phyloP scores from a whole-genome alignment of 2,888 invertebrate genomes.

The Syrphus vitripennis region DNA sequence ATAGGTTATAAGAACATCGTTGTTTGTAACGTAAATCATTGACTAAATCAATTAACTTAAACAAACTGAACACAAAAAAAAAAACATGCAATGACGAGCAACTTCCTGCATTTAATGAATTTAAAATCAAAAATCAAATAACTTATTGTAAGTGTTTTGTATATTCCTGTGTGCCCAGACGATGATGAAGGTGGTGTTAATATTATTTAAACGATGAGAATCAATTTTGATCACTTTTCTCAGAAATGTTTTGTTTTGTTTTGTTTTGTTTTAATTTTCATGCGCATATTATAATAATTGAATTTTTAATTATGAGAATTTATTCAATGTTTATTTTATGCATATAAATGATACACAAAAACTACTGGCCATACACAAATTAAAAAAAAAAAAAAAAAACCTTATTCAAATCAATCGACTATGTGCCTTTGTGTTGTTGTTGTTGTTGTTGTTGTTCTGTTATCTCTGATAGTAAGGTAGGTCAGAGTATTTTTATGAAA shows the following conservation, averaged over 20 bases:
- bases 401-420: not conserved
- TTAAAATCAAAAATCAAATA: not conserved
- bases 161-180: not conserved
- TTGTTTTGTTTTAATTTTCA: not conserved
- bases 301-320: not conserved
- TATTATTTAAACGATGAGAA: not conserved
- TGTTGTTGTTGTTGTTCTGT: not conserved
- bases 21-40: not conserved
- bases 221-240: not conserved
- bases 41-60: not conserved
- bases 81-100: too few relatives aligned
- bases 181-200: not conserved
- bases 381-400: not conserved
- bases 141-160: not conserved
- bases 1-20: not conserved
- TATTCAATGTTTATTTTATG: not conserved
- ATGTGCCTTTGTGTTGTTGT: too few relatives aligned
- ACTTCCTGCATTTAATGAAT: not conserved
- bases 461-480: not conserved
- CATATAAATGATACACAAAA: conserved; percentile 1
- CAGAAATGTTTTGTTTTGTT: not conserved
- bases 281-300: conserved; percentile 6
- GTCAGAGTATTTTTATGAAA: not conserved
- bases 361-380: not conserved
- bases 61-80: not conserved